phyloP scores from a whole-genome alignment of 2,888 invertebrate species.

The Tetragnatha montana region DNA sequence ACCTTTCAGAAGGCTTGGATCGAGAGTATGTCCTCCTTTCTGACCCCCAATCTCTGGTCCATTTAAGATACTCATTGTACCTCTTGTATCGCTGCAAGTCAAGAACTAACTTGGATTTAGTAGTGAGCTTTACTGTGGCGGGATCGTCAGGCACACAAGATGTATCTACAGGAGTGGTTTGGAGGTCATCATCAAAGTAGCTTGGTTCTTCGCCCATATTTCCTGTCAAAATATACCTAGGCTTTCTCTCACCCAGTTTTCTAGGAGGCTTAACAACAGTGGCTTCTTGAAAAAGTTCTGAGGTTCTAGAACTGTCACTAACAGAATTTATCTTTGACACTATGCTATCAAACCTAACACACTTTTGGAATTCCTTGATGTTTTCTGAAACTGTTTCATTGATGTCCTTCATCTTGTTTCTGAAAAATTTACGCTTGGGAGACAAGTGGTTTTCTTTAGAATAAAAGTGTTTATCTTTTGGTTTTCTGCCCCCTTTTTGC shows the following conservation, averaged over 20 bases:
- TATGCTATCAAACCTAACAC: slow-evolving; percentile 56
- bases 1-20: slow-evolving; percentile 29
- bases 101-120: slow-evolving; percentile 48
- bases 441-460: slow-evolving; percentile 38
- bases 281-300: background rate
- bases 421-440: slow-evolving; percentile 14
- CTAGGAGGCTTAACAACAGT: slow-evolving; percentile 3
- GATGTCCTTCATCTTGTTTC: slow-evolving; percentile 37
- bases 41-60: slow-evolving; percentile 61
- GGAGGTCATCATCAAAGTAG: slow-evolving; percentile 44
- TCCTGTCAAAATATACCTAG: slow-evolving; percentile 29
- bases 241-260: background rate
- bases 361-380: slow-evolving; percentile 44
- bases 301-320: background rate
- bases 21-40: slow-evolving; percentile 55
- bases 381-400: slow-evolving; percentile 31
- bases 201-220: slow-evolving; percentile 39
- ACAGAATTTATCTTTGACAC: slow-evolving; percentile 47
- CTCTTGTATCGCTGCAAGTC: slow-evolving; percentile 53
- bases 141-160: background rate
- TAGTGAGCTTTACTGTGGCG: slow-evolving; percentile 18
- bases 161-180: background rate
- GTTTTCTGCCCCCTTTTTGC: background rate
- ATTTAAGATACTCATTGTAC: slow-evolving; percentile 48
- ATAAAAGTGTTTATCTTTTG: background rate